Percentiles rank a stretch among this genome's conserved stretches.
Evolutionary conservation across 1,140 invertebrate genomes (phyloP).

Genomic region (Galleria mellonella): DNA sequence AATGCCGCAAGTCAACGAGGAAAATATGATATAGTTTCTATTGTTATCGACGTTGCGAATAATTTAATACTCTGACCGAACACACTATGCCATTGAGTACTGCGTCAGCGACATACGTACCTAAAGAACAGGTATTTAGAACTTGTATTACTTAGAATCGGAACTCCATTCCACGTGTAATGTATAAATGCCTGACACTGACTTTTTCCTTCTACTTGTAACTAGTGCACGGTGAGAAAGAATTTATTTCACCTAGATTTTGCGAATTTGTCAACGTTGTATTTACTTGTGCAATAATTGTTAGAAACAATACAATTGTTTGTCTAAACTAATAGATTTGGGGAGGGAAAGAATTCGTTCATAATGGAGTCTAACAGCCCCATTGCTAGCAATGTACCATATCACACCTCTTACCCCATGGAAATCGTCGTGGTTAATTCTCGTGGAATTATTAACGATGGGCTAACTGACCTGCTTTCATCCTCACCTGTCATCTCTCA

Average conservation of each 20-base stretch:
- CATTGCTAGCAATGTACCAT: no score
- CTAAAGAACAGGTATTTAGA: constrained; percentile 18
- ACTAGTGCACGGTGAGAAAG: constrained; percentile 17
- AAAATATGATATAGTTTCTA: constrained; percentile 26
- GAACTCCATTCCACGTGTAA: constrained; percentile 39
- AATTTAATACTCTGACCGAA: constrained; percentile 20
- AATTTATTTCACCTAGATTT: constrained; percentile 30
- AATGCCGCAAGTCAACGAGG: constrained; percentile 22
- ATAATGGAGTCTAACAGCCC: no score
- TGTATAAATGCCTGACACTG: constrained; percentile 20
- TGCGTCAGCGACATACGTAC: constrained; percentile 21
- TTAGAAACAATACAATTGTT: no score
- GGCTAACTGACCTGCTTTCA: no score
- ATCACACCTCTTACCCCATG: no score
- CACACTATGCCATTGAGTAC: neutral
- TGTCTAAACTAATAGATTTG: no score
- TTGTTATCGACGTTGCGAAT: constrained; percentile 17
- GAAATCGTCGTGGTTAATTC: no score
- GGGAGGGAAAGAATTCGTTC: no score
- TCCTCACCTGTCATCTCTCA: no score
- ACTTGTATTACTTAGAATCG: constrained; percentile 27
- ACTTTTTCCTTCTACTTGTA: constrained; percentile 35
- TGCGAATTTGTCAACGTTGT: no score
- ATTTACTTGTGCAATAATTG: no score
- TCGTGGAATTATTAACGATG: no score